phyloP scores from a whole-genome alignment of 2,888 invertebrate species.

The Euspilapteryx auroguttella region DNA sequence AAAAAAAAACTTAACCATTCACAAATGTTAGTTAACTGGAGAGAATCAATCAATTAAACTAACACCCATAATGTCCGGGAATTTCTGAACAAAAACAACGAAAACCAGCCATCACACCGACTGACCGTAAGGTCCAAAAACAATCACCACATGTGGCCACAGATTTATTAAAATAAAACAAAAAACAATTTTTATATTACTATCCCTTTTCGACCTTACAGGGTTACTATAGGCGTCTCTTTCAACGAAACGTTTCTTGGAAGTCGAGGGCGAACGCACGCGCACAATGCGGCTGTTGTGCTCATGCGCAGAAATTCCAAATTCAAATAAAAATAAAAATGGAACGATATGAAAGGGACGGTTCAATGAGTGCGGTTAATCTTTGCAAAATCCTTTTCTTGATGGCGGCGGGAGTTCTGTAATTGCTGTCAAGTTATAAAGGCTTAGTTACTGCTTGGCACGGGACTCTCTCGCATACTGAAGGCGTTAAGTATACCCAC shows the following conservation, averaged over 20 bases:
- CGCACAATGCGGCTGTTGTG: slow-evolving; percentile 57
- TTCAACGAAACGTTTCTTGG: slow-evolving; percentile 54
- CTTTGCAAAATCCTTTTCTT: too few species aligned
- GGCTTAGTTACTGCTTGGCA: too few species aligned
- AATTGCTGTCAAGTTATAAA: too few species aligned
- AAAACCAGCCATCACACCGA: slow-evolving; percentile 15
- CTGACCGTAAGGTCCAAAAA: slow-evolving; percentile 58
- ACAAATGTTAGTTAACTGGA: too few species aligned
- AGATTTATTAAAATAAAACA: slow-evolving; percentile 53
- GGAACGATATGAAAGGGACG: slow-evolving; percentile 14
- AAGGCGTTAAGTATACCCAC: too few species aligned
- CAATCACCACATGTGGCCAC: slow-evolving; percentile 58
- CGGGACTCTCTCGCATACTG: too few species aligned
- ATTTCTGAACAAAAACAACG: too few species aligned
- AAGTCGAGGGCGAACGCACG: slow-evolving; percentile 41
- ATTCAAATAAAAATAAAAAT: slow-evolving; percentile 37
- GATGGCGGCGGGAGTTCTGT: too few species aligned
- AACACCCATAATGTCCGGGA: too few species aligned
- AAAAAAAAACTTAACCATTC: too few species aligned
- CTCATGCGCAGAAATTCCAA: slow-evolving; percentile 39
- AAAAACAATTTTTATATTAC: slow-evolving; percentile 30
- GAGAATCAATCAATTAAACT: too few species aligned
- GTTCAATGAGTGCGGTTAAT: too few species aligned
- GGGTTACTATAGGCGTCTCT: slow-evolving; percentile 13
- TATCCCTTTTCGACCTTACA: slow-evolving; percentile 14